phyloP scores from a whole-genome alignment of 1,140 invertebrate genomes.

The Vanessa atalanta region DNA sequence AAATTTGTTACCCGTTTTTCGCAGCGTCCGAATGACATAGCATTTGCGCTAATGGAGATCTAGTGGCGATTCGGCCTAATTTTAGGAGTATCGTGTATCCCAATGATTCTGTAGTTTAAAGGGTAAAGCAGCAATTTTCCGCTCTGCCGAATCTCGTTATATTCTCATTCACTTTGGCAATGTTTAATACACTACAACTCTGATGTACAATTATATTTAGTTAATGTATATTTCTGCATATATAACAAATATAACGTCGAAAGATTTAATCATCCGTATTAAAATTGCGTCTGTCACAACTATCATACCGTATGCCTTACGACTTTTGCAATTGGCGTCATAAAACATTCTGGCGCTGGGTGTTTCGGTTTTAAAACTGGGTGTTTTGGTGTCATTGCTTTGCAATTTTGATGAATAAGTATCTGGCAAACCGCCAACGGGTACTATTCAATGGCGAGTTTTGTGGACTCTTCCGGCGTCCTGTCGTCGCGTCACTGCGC shows the following conservation, averaged over 20 bases:
- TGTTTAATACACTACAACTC: neutral
- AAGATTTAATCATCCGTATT: slow-evolving; percentile 10
- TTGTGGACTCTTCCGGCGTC: slow-evolving; percentile 48
- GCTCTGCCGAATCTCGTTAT: slow-evolving; percentile 21
- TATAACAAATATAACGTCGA: neutral
- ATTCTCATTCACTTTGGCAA: slow-evolving; percentile 18
- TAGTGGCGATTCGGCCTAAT: slow-evolving; percentile 10
- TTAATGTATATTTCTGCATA: neutral
- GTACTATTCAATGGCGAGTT: slow-evolving; percentile 34
- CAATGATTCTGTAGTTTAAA: slow-evolving; percentile 31
- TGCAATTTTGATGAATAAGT: slow-evolving; percentile 39
- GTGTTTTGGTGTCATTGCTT: slow-evolving; percentile 28
- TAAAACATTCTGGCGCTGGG: slow-evolving; percentile 20
- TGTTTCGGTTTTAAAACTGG: slow-evolving; percentile 28
- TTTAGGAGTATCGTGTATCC: slow-evolving; percentile 19
- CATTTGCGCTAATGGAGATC: slow-evolving; percentile 21
- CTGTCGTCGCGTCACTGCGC: slow-evolving; percentile 40
- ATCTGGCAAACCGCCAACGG: slow-evolving; percentile 48
- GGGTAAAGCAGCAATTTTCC: slow-evolving; percentile 30
- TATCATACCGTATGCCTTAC: slow-evolving; percentile 1
- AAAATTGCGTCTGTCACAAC: slow-evolving; percentile 12
- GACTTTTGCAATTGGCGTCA: slow-evolving; percentile 16
- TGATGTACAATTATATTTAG: no score
- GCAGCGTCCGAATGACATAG: slow-evolving; percentile 3
- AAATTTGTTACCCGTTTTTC: slow-evolving; percentile 15